Evolutionary conservation across 2,888 invertebrate genomes (phyloP).

Genomic region (Azorinus chamasolen): DNA sequence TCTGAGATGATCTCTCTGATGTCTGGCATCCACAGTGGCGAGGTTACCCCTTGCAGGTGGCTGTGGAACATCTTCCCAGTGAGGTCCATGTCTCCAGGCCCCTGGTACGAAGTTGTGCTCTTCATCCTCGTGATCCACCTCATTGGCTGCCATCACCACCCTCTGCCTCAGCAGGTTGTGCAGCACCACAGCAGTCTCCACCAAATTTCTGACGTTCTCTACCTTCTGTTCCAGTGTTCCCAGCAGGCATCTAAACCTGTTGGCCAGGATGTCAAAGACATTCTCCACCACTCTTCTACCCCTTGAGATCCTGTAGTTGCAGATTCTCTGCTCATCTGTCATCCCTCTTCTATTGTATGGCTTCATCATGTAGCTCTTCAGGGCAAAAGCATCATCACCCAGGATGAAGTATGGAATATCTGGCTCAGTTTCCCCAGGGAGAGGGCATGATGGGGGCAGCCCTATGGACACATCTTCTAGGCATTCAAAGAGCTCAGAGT

Average conservation of each 20-base stretch:
- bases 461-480: constrained; percentile 31
- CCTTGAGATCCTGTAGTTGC: constrained; percentile 11
- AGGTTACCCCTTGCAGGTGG: constrained; percentile 10
- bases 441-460: constrained; percentile 27
- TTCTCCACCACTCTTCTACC: constrained; percentile 9
- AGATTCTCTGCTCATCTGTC: not conserved
- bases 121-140: not conserved
- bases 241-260: constrained; percentile 19
- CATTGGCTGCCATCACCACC: not conserved
- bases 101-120: constrained; percentile 1
- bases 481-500: constrained; percentile 33
- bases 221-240: constrained; percentile 30
- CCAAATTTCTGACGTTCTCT: constrained; percentile 28
- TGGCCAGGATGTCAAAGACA: constrained; percentile 36
- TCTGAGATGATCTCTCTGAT: no score
- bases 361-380: constrained; percentile 8
- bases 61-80: constrained; percentile 1
- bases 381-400: constrained; percentile 14
- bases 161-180: constrained; percentile 45
- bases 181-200: constrained; percentile 36
- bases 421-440: constrained; percentile 9
- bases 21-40: no score
- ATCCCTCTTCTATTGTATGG: not conserved
- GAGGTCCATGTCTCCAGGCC: not conserved
- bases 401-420: constrained; percentile 9